Evolutionary conservation across 2,888 invertebrate genomes (phyloP).

Genomic region (Tetragonisca angustula): DNA sequence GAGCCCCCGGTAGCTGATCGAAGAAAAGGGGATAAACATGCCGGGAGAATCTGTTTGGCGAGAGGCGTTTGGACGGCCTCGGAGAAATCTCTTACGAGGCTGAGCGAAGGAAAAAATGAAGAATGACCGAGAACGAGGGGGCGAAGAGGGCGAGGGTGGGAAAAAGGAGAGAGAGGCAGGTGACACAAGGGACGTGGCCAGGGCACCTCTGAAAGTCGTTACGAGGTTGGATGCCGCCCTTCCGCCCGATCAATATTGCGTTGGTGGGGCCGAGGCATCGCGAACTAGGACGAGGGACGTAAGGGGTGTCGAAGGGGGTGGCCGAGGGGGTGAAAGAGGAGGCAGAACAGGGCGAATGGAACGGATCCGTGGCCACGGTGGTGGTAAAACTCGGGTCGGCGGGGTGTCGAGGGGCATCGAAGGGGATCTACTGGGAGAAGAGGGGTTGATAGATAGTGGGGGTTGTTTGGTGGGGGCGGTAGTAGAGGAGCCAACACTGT

Average conservation of each 20-base stretch:
- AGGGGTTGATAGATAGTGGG: conserved; percentile 59
- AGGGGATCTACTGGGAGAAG: conserved; percentile 27
- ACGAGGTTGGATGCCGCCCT: conserved; percentile 83
- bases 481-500: conserved; percentile 71
- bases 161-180: conserved; percentile 34
- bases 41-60: conserved; percentile 29
- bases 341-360: conserved; percentile 51
- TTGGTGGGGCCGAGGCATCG: conserved; percentile 81
- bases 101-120: background rate
- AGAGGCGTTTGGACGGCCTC: background rate
- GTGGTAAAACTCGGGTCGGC: conserved; percentile 45
- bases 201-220: conserved; percentile 70
- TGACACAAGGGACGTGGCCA: conserved; percentile 54
- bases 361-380: conserved; percentile 58
- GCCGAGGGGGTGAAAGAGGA: conserved; percentile 48
- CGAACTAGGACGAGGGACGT: conserved; percentile 67
- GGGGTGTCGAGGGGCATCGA: conserved; percentile 36
- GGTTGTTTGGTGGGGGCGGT: conserved; percentile 64
- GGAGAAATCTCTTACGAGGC: conserved; percentile 10
- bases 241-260: conserved; percentile 84
- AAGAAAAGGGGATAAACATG: conserved; percentile 4
- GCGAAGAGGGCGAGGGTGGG: background rate
- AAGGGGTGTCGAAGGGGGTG: conserved; percentile 51
- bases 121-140: background rate
- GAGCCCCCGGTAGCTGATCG: background rate